A percentile compares a stretch with the other conserved stretches of the same genome.
phyloP scores from a whole-genome alignment of 2,888 invertebrate species.

The Nycteola revayana region DNA sequence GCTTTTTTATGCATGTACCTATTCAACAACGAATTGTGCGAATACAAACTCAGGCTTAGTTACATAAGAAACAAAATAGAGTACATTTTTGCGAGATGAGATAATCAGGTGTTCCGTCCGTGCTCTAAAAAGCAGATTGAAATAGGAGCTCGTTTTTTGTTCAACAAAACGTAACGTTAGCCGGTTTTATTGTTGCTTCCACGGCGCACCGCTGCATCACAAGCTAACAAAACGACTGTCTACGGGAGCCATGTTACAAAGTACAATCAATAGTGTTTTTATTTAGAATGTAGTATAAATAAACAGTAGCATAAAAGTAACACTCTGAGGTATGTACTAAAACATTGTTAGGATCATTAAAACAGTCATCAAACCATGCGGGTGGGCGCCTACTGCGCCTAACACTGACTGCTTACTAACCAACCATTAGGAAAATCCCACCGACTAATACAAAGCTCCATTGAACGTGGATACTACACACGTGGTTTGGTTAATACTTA shows the following conservation, averaged over 20 bases:
- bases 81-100: slow-evolving; percentile 17
- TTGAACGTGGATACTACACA: slow-evolving; percentile 35
- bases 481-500: slow-evolving; percentile 45
- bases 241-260: slow-evolving; percentile 1
- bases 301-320: slow-evolving; percentile 28
- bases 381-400: slow-evolving; percentile 43
- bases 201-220: slow-evolving; percentile 6
- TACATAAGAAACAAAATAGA: slow-evolving; percentile 22
- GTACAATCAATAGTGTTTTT: too few species aligned
- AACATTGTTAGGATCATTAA: slow-evolving; percentile 44
- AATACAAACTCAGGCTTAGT: slow-evolving; percentile 13
- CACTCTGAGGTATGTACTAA: slow-evolving; percentile 31
- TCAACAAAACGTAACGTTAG: slow-evolving; percentile 27
- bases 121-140: slow-evolving; percentile 32
- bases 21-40: slow-evolving; percentile 6
- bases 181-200: slow-evolving; percentile 18
- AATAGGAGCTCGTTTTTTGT: slow-evolving; percentile 36
- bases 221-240: slow-evolving; percentile 19
- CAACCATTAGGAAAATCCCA: slow-evolving; percentile 38
- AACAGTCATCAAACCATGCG: slow-evolving; percentile 46
- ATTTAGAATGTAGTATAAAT: too few species aligned
- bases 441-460: slow-evolving; percentile 28
- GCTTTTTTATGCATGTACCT: slow-evolving; percentile 12
- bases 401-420: slow-evolving; percentile 25
- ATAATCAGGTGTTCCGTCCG: slow-evolving; percentile 17